These are phyloP conservation scores for Cichladusa arquata DNA, from an alignment of 2,113 vertebrate species.

Conservation along the genomic window DNA sequence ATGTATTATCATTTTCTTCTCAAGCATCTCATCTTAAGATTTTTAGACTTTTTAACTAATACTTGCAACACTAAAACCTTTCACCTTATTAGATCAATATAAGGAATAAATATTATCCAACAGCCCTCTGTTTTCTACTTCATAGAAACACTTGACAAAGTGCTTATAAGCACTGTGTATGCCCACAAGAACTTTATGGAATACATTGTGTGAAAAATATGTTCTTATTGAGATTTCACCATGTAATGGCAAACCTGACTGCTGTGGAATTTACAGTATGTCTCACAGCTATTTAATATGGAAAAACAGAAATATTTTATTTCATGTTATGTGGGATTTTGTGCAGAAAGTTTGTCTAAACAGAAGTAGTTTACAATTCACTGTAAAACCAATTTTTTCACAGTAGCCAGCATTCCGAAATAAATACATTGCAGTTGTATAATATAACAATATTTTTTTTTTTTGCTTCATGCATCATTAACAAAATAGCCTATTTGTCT, in stretches of 20 bases:
- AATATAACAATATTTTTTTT: background rate
- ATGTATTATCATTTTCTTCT: background rate
- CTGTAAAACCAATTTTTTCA: background rate
- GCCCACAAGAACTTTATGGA: background rate
- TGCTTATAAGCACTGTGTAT: background rate
- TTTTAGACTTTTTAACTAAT: background rate
- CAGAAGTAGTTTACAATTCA: background rate
- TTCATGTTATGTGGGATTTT: background rate
- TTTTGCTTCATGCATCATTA: background rate
- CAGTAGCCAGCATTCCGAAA: background rate
- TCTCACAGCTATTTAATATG: background rate
- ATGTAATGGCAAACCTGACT: background rate
- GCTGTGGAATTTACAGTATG: background rate
- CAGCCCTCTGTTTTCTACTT: background rate
- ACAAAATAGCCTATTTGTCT: background rate
- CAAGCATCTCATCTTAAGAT: background rate
- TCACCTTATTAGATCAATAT: background rate
- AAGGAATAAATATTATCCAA: background rate
- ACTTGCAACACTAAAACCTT: background rate
- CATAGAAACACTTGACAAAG: background rate
- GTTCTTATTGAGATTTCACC: background rate
- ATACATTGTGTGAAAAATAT: background rate
- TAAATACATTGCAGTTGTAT: background rate
- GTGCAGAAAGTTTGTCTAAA: background rate
- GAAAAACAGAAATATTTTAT: background rate